Conservation (phyloP, 2,797 vertebrate species). For the Onychomys leucogaster region DNA sequence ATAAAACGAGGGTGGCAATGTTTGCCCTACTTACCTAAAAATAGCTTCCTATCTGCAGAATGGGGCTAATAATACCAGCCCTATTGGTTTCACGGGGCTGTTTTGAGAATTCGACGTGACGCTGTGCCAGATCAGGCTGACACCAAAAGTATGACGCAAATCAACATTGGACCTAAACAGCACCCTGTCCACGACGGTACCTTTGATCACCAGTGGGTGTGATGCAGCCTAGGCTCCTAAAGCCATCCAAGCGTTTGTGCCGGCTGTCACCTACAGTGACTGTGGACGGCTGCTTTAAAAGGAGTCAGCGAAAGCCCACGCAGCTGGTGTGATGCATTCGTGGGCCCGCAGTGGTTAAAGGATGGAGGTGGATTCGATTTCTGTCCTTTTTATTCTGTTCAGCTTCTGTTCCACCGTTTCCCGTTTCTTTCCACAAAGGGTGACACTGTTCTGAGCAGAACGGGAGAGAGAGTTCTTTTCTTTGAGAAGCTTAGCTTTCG, state of each 20-base stretch:
- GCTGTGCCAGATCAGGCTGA: neutral
- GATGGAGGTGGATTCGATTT: conserved; percentile 52
- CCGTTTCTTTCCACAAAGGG: conserved; percentile 59
- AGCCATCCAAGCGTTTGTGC: neutral
- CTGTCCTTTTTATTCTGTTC: conserved; percentile 11
- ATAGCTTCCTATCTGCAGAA: conserved; percentile 73
- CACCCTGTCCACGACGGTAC: neutral
- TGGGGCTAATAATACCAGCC: conserved; percentile 64
- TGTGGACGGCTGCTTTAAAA: neutral
- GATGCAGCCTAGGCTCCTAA: neutral
- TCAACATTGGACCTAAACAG: neutral
- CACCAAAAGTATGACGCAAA: neutral
- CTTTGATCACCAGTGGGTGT: neutral
- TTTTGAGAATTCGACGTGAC: neutral
- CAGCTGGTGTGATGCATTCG: neutral
- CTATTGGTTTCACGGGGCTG: conserved; percentile 62
- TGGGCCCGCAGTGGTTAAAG: conserved; percentile 22
- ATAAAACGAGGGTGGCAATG: conserved; percentile 73
- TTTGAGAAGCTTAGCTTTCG: conserved; percentile 50
- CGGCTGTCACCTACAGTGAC: neutral
- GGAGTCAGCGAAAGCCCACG: conserved; percentile 11
- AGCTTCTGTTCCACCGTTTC: conserved; percentile 36
- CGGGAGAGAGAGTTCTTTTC: conserved; percentile 43
- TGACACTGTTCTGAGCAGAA: conserved; percentile 64
- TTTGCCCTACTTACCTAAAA: conserved; percentile 77